Base-by-base conservation (phyloP, 2,113 vertebrate species). In the Chaenocephalus aceratus region DNA sequence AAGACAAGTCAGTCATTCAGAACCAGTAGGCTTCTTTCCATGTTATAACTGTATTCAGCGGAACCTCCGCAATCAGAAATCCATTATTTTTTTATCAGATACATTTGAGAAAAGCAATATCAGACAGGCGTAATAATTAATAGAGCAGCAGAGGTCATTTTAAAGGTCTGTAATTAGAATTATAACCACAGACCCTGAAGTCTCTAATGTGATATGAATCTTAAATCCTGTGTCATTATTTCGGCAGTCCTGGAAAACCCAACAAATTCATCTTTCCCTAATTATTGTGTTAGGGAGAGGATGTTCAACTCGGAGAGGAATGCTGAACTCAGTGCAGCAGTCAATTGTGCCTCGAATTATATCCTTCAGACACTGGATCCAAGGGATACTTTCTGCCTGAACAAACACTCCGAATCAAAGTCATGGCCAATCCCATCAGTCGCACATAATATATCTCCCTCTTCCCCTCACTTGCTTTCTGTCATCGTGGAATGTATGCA, bases 331-430 rank as follows among this genome's bases (percentile, higher is more conserved):
- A 56, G 51, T 16, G 41, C 30, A 67, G 30, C 60, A 75, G 75
- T 75, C 68, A 75, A 1, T 57, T 77, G 63, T 70, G 44, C 54
- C 64, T 82, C 7, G 5, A 54, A 56, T 76, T 65, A 87, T 52
- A 45, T 80, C 66, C 64, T 75, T 52, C 77, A 80, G 76, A 82
- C 45, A 69, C 2, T 49, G 14, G 79, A 84, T 78, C 79, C 66
- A 76, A 48, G 53, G 53, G 75, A 64, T 49, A 9, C 5, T 30
- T 59, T 67, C 13, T 82, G 75, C 72, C 85, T 81, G 77, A 67
- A 75, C 59, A 89, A 91, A 89, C 79, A 87, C 69, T 72, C 51
- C 3, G 21, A 80, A 72, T 72, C 62, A 51, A 63, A 81, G 23
- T 68, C 45, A 16, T 26, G 15, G 77, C 81, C 83, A 80, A 79